Evolutionary conservation across 2,888 invertebrate species (phyloP).

Genomic region (Tromatobia lineatoria): DNA sequence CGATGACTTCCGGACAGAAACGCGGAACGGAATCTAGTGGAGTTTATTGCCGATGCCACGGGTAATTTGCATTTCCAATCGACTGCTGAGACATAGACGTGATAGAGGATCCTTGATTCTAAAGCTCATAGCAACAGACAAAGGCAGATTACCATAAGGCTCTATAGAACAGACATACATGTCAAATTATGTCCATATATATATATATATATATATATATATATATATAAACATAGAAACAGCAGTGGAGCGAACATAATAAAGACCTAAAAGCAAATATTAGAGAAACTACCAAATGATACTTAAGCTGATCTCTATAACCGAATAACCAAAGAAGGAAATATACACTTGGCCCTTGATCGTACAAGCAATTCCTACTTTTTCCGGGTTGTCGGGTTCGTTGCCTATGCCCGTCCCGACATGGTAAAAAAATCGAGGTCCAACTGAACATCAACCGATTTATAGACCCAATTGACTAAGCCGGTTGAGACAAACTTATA

Average conservation of each 20-base stretch:
- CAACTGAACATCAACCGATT: too few relatives aligned
- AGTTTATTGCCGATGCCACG: slow-evolving; percentile 40
- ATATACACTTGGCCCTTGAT: too few relatives aligned
- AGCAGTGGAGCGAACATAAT: too few relatives aligned
- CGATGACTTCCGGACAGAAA: background rate
- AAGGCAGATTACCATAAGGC: slow-evolving; percentile 8
- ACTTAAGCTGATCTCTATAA: too few relatives aligned
- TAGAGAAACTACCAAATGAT: too few relatives aligned
- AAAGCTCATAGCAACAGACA: slow-evolving; percentile 34
- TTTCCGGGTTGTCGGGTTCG: too few relatives aligned
- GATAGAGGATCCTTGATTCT: slow-evolving; percentile 19
- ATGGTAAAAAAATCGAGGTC: too few relatives aligned
- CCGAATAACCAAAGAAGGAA: too few relatives aligned
- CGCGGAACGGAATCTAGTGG: slow-evolving; percentile 6
- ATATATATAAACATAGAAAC: slow-evolving; percentile 4
- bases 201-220: background rate
- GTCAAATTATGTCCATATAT: background rate
- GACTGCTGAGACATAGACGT: slow-evolving; percentile 31
- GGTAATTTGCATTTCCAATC: slow-evolving; percentile 65
- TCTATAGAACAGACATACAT: slow-evolving; percentile 8
- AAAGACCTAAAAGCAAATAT: too few relatives aligned
- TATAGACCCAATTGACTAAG: too few relatives aligned
- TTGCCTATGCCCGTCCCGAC: too few relatives aligned
- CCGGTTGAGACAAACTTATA: background rate
- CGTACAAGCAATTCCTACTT: too few relatives aligned